phyloP scores from a whole-genome alignment of 2,888 invertebrate genomes.

The Oscheius onirici region DNA sequence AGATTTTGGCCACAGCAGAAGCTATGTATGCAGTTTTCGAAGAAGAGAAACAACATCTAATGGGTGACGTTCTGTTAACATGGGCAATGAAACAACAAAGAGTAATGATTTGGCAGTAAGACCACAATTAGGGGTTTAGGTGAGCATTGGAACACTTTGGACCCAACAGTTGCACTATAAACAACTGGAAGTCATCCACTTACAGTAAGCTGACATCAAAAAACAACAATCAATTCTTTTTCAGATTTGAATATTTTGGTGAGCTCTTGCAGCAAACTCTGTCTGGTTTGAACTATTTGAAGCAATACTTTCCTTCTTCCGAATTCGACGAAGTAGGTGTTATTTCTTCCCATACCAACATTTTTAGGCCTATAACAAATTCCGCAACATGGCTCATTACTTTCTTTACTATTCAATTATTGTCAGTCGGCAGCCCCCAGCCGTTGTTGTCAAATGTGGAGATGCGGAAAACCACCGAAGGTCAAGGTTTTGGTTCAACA shows the following conservation, averaged over 20 bases:
- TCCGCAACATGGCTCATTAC: constrained; percentile 67
- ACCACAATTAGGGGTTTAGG: constrained; percentile 25
- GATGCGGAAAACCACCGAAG: constrained; percentile 70
- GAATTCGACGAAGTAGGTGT: constrained; percentile 63
- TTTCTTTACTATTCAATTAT: constrained; percentile 70
- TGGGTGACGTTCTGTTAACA: constrained; percentile 67
- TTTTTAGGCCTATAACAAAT: constrained; percentile 40
- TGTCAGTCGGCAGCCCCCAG: constrained; percentile 69
- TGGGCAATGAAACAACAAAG: constrained; percentile 71
- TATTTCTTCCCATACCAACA: neutral
- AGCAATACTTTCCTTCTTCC: constrained; percentile 63
- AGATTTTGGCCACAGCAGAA: constrained; percentile 55
- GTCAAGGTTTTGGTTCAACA: constrained; percentile 70
- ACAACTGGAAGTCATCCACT: constrained; percentile 63
- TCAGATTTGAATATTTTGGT: constrained; percentile 70
- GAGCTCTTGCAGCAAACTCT: constrained; percentile 69
- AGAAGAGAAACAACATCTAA: constrained; percentile 69
- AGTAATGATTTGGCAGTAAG: constrained; percentile 7
- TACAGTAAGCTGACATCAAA: constrained; percentile 47
- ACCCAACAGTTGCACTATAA: constrained; percentile 69
- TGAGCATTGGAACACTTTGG: constrained; percentile 67
- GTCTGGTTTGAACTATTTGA: constrained; percentile 63
- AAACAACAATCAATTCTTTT: neutral
- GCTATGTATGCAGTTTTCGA: constrained; percentile 59
- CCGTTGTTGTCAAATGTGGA: constrained; percentile 71